phyloP scores from a whole-genome alignment of 2,888 invertebrate genomes.

The Colostygia pectinataria region DNA sequence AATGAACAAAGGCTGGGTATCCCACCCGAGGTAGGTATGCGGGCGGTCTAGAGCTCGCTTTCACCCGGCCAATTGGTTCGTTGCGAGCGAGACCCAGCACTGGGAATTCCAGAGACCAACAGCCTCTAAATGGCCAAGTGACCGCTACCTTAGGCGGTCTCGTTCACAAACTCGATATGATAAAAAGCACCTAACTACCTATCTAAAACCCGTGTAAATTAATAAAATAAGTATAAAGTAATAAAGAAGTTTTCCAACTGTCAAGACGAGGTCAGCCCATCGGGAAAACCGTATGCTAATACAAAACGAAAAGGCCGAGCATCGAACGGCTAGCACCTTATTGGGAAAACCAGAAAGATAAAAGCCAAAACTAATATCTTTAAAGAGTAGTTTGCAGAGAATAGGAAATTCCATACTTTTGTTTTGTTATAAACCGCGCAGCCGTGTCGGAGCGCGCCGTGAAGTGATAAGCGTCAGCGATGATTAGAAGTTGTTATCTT shows the following conservation, averaged over 20 bases:
- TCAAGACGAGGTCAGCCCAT: conserved; percentile 43
- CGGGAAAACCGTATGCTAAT: conserved; percentile 64
- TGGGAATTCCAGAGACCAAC: conserved; percentile 64
- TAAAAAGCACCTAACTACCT: too few species aligned
- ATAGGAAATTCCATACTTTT: conserved; percentile 49
- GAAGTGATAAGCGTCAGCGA: too few species aligned
- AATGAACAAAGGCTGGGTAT: conserved; percentile 46
- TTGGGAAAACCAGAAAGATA: conserved; percentile 57
- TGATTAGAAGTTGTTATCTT: conserved; percentile 5
- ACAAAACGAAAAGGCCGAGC: conserved; percentile 38
- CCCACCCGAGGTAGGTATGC: conserved; percentile 38
- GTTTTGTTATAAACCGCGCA: too few species aligned
- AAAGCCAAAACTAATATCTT: conserved; percentile 45
- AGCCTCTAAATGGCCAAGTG: conserved; percentile 37
- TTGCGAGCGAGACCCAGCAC: conserved; percentile 37
- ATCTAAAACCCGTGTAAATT: too few species aligned
- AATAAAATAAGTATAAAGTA: too few species aligned
- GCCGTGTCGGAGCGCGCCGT: too few species aligned
- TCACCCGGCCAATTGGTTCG: conserved; percentile 49
- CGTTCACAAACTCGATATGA: conserved; percentile 13
- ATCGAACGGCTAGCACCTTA: conserved; percentile 36
- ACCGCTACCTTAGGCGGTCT: conserved; percentile 28
- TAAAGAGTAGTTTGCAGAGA: conserved; percentile 47
- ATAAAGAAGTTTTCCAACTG: conserved; percentile 39
- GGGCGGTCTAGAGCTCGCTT: conserved; percentile 48